Evolutionary conservation across 2,113 vertebrate species (phyloP).

Genomic region (Piprites chloris): DNA sequence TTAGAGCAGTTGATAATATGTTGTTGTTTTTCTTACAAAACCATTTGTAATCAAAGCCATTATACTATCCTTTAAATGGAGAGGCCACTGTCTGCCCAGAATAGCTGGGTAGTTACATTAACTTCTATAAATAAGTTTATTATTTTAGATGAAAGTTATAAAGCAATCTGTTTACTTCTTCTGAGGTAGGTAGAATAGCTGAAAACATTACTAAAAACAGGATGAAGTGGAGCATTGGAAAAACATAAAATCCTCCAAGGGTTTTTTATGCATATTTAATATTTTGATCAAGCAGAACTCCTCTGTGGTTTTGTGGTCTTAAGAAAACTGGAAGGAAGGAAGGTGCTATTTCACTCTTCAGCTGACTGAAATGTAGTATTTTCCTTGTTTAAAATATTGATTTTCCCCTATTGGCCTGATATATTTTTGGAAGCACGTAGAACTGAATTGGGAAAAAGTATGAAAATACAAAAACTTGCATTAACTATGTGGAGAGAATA

Average conservation of each 20-base stretch:
- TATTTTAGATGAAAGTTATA: slow-evolving; percentile 31
- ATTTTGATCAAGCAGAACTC: slow-evolving; percentile 1
- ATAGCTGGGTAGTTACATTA: neutral
- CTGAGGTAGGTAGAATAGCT: neutral
- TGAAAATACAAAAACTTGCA: neutral
- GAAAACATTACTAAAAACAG: neutral
- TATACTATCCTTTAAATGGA: neutral
- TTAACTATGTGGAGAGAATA: neutral
- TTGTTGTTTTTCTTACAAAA: neutral
- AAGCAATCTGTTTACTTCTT: slow-evolving; percentile 8
- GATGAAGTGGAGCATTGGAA: neutral
- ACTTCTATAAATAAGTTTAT: slow-evolving; percentile 32
- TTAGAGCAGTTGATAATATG: neutral
- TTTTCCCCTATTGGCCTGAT: neutral
- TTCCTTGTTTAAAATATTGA: neutral
- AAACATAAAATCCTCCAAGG: neutral
- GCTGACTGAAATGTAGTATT: slow-evolving; percentile 43
- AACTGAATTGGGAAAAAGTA: neutral
- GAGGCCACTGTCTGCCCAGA: neutral
- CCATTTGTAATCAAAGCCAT: neutral
- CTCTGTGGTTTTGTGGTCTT: slow-evolving; percentile 32
- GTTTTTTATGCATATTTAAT: neutral
- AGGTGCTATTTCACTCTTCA: slow-evolving; percentile 15
- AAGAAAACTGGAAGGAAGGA: neutral
- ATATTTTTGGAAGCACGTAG: neutral